Percentiles rank a stretch among this genome's conserved stretches.
These are phyloP conservation scores for Hyperoplus lanceolatus DNA, from an alignment of 2,797 vertebrate species.

Conservation along the genomic window DNA sequence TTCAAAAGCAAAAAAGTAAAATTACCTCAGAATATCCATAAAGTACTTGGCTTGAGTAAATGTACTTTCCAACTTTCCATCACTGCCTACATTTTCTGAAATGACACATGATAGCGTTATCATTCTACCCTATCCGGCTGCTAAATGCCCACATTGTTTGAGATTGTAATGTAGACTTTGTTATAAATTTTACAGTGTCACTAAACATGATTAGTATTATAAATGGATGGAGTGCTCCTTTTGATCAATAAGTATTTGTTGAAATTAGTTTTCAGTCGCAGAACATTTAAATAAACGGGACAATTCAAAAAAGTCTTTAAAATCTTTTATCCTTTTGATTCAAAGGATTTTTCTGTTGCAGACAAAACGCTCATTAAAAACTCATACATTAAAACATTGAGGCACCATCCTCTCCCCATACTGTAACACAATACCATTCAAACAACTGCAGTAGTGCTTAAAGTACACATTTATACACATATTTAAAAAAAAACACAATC, in stretches of 20 bases:
- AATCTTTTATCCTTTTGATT: conserved; percentile 35
- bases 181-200: background rate
- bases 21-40: background rate
- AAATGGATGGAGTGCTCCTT: background rate
- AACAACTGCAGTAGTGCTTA: conserved; percentile 5
- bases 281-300: background rate
- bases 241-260: background rate
- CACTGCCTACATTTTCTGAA: background rate
- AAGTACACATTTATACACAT: background rate
- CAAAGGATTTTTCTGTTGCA: background rate
- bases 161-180: background rate
- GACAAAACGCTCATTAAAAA: background rate
- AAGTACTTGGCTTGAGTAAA: background rate
- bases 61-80: background rate
- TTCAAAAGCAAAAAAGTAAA: background rate
- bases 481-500: background rate
- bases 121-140: background rate
- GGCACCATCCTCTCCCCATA: background rate
- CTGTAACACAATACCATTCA: background rate
- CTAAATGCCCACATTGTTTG: background rate
- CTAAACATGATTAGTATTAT: background rate
- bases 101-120: background rate
- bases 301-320: background rate
- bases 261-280: background rate
- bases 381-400: conserved; percentile 6